Base-by-base conservation (phyloP, 2,113 vertebrate species). In the Mesoclemmys tuberculata region DNA sequence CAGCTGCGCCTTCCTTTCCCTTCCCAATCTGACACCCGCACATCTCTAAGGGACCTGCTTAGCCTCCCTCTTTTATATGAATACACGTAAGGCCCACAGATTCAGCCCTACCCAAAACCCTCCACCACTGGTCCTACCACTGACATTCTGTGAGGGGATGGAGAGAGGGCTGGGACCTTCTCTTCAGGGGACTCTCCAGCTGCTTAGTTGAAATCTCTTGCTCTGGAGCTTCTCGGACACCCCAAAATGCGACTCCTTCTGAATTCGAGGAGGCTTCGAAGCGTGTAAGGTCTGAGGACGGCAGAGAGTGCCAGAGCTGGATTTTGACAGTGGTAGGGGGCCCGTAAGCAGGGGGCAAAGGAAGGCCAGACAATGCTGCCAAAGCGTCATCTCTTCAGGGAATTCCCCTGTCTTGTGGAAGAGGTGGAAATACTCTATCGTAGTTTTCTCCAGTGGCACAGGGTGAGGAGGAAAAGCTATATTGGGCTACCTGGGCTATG, bases 301-400 rank as follows among this genome's bases (percentile, higher is more conserved):
- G 11, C 74, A 61, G 49, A 19, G 64, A 51, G 13, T 2, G 3
- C 27, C 85, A 82, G 80, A 64, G 27, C 6, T 10, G 82, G n/a
- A n/a, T 64, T 68, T 84, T 26, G 74, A 55, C 5, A 41, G 21
- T 21, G 44, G 8, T 35, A 18, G 31, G 7, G 18, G 35, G 61
- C 31, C 31, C n/a, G 18, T 64, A 71, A 26, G 2, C 0, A 4
- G 1, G 26, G 26, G 9, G 55, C 27, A 89, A 86, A 29, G 6
- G 1, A 11, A 38, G 0, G 8, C 31, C 51, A 55, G 24, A 51
- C 4, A 5, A 55, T 0, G 1, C 8, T 14, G 4, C 1, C 77
- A 19, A 64, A 35, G 31, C 31, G 18, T 64, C 61, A 35, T 35
- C 35, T 64, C 61, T 14, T 31, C 31, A 16, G 61, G 31, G 14